Evolutionary conservation across 2,113 vertebrate species (phyloP).

Genomic region (Rhea pennata): DNA sequence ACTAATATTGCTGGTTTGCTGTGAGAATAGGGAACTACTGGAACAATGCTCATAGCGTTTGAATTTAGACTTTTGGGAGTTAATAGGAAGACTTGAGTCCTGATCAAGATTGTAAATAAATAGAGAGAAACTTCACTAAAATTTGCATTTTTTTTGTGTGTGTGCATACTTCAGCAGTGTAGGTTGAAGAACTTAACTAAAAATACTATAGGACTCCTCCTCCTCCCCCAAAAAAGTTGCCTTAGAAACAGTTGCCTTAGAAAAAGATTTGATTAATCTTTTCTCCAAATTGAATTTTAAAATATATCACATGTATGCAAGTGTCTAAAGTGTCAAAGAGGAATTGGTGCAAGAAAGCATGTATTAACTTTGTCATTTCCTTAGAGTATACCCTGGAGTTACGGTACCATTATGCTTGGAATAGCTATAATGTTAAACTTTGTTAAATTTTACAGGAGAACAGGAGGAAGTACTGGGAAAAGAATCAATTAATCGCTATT

Average conservation of each 20-base stretch:
- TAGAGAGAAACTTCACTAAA: background rate
- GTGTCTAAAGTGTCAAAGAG: background rate
- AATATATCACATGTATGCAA: background rate
- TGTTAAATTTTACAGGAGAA: slow-evolving; percentile 75
- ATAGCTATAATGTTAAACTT: background rate
- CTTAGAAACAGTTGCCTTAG: no score
- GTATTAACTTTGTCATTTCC: background rate
- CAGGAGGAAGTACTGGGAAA: slow-evolving; percentile 87
- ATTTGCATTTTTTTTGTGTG: slow-evolving; percentile 1
- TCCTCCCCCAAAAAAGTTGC: no score
- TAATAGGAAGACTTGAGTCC: background rate
- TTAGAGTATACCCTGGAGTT: background rate
- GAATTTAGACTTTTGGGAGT: background rate
- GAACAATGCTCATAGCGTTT: background rate
- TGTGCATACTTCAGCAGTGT: background rate
- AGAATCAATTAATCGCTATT: slow-evolving; percentile 89
- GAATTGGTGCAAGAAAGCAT: background rate
- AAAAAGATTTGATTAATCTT: background rate
- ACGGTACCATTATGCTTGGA: background rate
- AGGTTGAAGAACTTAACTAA: slow-evolving; percentile 4
- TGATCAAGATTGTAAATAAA: slow-evolving; percentile 5
- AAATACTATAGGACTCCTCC: background rate
- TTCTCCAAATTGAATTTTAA: background rate
- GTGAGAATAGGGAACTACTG: background rate
- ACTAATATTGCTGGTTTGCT: background rate